A percentile compares a stretch with the other conserved stretches of the same genome.
These are phyloP conservation scores for Aricia agestis DNA, from an alignment of 1,140 invertebrate genomes.

Conservation along the genomic window DNA sequence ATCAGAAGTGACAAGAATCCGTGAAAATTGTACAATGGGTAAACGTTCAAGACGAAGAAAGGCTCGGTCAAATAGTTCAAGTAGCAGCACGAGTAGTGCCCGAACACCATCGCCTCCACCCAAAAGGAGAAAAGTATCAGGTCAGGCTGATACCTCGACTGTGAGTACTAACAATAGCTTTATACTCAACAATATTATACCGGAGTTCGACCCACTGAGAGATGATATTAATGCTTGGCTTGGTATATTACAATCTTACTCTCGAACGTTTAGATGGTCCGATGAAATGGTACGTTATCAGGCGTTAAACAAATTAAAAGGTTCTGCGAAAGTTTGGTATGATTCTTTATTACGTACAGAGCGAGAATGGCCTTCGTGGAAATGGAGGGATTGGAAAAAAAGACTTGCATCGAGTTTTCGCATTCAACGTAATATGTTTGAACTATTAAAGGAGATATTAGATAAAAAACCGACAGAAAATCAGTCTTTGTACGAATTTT, in stretches of 20 bases:
- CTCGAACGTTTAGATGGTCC: conserved; percentile 4
- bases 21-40: too few species aligned
- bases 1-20: too few species aligned
- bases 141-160: background rate
- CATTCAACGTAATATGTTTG: background rate
- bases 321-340: conserved; percentile 1
- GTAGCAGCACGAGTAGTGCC: background rate
- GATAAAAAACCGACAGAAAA: conserved; percentile 2
- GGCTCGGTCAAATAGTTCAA: background rate
- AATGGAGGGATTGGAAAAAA: background rate
- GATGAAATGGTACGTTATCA: conserved; percentile 12
- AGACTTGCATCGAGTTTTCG: background rate
- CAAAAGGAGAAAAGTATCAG: background rate
- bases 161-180: background rate
- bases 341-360: conserved; percentile 10
- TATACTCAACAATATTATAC: background rate
- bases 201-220: conserved; percentile 3
- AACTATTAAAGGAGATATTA: conserved; percentile 1
- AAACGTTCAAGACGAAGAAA: too few species aligned
- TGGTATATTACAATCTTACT: background rate
- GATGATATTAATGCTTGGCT: background rate
- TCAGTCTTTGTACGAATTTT: conserved; percentile 3
- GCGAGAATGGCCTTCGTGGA: background rate
- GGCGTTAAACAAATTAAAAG: conserved; percentile 15
- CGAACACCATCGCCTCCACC: conserved; percentile 1